Evolutionary conservation across 2,797 vertebrate species (phyloP).

Genomic region (Danio kyathit): DNA sequence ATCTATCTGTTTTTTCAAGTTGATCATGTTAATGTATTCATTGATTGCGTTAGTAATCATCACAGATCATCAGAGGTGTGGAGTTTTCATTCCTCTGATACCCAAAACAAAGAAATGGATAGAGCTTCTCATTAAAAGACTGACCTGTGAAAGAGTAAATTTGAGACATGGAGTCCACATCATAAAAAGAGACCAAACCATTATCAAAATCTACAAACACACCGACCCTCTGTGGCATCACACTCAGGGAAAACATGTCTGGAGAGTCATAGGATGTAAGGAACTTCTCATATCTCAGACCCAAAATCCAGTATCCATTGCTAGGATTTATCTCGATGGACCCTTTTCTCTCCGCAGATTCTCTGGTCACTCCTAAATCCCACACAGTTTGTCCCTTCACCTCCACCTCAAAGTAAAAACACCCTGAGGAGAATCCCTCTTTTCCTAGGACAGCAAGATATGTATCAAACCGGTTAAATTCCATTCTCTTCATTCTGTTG

Average conservation of each 20-base stretch:
- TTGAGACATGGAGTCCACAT: too few relatives aligned
- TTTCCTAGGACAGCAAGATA: background rate
- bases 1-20: background rate
- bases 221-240: too few relatives aligned
- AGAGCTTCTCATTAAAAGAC: conserved; percentile 48
- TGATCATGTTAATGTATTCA: background rate
- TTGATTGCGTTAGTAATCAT: background rate
- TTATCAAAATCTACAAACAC: too few relatives aligned
- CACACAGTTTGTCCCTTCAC: background rate
- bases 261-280: too few relatives aligned
- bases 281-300: too few relatives aligned
- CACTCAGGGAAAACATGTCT: too few relatives aligned
- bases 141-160: conserved; percentile 52
- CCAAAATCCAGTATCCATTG: conserved; percentile 44
- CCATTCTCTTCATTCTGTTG: too few relatives aligned
- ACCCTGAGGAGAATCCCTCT: background rate
- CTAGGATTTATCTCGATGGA: background rate
- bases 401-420: background rate
- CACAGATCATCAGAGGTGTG: conserved; percentile 37
- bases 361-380: background rate
- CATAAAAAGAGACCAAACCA: too few relatives aligned
- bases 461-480: too few relatives aligned
- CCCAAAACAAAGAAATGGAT: conserved; percentile 45
- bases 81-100: background rate
- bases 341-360: background rate